Evolutionary conservation across 1,140 invertebrate genomes (phyloP).

Genomic region (Scaptomyza graminum): DNA sequence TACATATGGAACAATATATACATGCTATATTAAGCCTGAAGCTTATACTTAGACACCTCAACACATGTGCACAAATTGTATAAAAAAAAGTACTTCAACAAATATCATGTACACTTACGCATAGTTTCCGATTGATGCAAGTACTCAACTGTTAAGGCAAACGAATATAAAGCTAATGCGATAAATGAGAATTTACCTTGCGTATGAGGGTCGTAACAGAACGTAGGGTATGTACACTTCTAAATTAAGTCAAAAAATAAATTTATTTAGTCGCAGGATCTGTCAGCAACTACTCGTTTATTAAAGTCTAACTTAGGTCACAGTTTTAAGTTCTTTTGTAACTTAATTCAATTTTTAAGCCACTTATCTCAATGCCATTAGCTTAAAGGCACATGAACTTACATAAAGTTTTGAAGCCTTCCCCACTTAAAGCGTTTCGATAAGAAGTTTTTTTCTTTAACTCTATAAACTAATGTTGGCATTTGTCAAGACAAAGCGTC

Average conservation of each 20-base stretch:
- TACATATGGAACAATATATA: slow-evolving; percentile 9
- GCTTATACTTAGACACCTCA: slow-evolving; percentile 23
- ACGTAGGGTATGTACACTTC: too few relatives aligned
- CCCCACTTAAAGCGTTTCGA: slow-evolving; percentile 7
- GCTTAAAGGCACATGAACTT: slow-evolving; percentile 9
- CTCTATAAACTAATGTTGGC: slow-evolving; percentile 12
- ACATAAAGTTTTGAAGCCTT: slow-evolving; percentile 8
- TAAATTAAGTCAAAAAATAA: too few relatives aligned
- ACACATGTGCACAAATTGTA: slow-evolving; percentile 37
- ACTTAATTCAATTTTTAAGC: slow-evolving; percentile 30
- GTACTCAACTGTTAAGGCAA: slow-evolving; percentile 53
- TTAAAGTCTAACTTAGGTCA: too few relatives aligned
- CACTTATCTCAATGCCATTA: slow-evolving; percentile 26
- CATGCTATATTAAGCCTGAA: not conserved
- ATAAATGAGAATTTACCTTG: slow-evolving; percentile 13
- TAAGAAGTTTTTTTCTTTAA: slow-evolving; percentile 11
- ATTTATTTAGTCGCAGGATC: too few relatives aligned
- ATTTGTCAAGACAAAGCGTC: slow-evolving; percentile 42
- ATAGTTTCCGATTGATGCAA: slow-evolving; percentile 40
- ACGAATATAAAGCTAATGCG: slow-evolving; percentile 39
- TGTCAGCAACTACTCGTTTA: too few relatives aligned
- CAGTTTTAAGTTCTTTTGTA: too few relatives aligned
- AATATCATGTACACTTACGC: slow-evolving; percentile 24
- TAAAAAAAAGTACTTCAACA: slow-evolving; percentile 3
- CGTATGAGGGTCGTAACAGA: not conserved